Evolutionary conservation across 2,797 vertebrate genomes (phyloP).

Genomic region (Catharus ustulatus): DNA sequence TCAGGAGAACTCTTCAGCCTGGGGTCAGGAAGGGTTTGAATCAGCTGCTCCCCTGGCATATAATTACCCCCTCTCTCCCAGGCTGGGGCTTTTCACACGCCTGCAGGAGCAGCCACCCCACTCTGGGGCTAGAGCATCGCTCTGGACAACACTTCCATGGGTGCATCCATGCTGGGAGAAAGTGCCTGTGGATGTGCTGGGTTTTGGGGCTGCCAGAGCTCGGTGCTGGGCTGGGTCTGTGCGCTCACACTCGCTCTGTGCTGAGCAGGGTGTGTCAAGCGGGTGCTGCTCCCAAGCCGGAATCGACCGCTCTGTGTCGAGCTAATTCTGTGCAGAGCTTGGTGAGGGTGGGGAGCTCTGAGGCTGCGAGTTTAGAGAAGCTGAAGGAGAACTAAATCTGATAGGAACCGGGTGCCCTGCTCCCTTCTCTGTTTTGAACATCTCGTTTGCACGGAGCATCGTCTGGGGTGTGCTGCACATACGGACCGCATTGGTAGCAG

Average conservation of each 20-base stretch:
- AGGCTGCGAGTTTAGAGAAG: neutral
- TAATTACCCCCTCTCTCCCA: conserved; percentile 57
- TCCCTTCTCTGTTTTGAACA: neutral
- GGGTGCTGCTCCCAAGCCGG: neutral
- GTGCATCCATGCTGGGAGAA: neutral
- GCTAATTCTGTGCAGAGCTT: neutral
- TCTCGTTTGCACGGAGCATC: neutral
- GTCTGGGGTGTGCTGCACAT: neutral
- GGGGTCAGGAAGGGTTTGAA: conserved; percentile 71
- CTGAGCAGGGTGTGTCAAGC: neutral
- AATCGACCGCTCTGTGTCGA: neutral
- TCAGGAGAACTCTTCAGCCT: conserved; percentile 72
- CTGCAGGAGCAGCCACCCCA: neutral
- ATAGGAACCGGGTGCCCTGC: neutral
- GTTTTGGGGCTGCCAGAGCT: neutral
- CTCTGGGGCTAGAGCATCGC: neutral
- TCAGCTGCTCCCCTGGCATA: conserved; percentile 39
- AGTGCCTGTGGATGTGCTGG: neutral
- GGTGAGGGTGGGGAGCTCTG: neutral
- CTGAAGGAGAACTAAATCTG: conserved; percentile 1
- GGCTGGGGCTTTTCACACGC: neutral
- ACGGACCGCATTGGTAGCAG: neutral
- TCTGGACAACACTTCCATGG: rapidly evolving
- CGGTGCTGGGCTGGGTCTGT: neutral
- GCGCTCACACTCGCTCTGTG: neutral